Percentiles rank a stretch among this genome's conserved stretches.
phyloP scores from a whole-genome alignment of 2,113 vertebrate genomes.

The Progne subis region DNA sequence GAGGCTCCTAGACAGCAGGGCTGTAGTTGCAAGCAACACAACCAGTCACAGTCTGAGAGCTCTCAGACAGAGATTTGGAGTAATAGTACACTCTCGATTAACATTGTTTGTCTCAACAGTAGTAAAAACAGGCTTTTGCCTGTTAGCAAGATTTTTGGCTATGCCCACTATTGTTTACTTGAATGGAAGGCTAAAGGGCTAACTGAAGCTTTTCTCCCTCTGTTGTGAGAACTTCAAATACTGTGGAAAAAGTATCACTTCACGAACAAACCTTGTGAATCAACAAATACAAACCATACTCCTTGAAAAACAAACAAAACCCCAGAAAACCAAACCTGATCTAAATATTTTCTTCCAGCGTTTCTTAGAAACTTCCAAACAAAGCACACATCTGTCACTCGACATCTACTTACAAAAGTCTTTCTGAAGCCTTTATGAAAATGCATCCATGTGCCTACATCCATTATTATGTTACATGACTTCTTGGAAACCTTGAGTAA shows the following conservation, averaged over 20 bases:
- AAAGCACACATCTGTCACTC: neutral
- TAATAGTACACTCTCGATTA: neutral
- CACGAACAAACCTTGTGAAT: neutral
- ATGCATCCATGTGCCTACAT: neutral
- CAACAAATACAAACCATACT: neutral
- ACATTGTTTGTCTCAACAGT: neutral
- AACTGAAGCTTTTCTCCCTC: neutral
- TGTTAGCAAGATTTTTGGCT: neutral
- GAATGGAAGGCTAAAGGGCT: neutral
- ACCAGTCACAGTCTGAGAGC: neutral
- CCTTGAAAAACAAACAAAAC: neutral
- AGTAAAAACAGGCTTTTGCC: constrained; percentile 21
- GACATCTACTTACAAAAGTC: neutral
- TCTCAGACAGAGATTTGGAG: neutral
- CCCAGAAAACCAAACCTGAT: neutral
- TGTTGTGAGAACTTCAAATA: neutral
- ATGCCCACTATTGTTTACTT: neutral
- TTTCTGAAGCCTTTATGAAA: neutral
- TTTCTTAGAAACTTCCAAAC: neutral
- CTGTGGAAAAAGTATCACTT: neutral
- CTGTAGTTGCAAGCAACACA: neutral
- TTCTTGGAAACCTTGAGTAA: neutral
- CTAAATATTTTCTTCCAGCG: neutral
- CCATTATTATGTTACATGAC: neutral
- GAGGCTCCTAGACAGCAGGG: neutral